Percentiles rank a stretch among this genome's conserved stretches.
phyloP scores from a whole-genome alignment of 2,797 vertebrate genomes.

The Carapus acus region DNA sequence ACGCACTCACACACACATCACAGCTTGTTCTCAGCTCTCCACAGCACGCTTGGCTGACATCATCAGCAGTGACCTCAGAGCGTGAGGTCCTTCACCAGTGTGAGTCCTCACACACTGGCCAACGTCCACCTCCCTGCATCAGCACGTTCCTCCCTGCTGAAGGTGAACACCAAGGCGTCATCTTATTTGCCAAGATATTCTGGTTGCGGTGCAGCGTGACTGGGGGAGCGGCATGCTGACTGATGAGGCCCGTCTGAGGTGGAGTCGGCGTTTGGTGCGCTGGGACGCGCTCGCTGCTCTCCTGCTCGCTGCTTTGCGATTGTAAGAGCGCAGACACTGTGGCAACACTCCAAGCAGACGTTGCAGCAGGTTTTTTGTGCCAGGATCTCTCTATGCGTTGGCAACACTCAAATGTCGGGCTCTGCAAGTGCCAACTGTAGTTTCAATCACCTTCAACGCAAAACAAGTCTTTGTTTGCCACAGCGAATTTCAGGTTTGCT shows the following conservation, averaged over 20 bases:
- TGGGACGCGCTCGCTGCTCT: not conserved
- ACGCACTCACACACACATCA: conserved; percentile 7
- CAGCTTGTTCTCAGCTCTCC: conserved; percentile 5
- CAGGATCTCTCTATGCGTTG: too few species aligned
- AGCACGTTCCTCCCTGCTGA: too few species aligned
- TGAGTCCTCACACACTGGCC: not conserved
- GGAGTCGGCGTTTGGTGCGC: not conserved
- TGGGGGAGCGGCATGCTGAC: not conserved
- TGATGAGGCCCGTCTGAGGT: not conserved
- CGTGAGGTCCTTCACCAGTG: conserved; percentile 1
- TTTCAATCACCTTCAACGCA: too few species aligned
- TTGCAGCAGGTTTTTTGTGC: not conserved
- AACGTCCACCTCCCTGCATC: too few species aligned
- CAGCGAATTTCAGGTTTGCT: too few species aligned
- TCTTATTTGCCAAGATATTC: not conserved
- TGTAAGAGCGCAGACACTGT: not conserved
- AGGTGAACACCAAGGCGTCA: not conserved
- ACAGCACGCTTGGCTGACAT: not conserved
- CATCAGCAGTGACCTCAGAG: conserved; percentile 7
- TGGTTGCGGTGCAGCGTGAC: not conserved
- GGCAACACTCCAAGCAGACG: not conserved
- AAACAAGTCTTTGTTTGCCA: too few species aligned
- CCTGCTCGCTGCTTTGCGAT: not conserved
- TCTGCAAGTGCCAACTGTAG: too few species aligned
- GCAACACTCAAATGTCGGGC: too few species aligned